Base-by-base conservation (phyloP, 1,140 invertebrate species). In the Euborellia annulipes region DNA sequence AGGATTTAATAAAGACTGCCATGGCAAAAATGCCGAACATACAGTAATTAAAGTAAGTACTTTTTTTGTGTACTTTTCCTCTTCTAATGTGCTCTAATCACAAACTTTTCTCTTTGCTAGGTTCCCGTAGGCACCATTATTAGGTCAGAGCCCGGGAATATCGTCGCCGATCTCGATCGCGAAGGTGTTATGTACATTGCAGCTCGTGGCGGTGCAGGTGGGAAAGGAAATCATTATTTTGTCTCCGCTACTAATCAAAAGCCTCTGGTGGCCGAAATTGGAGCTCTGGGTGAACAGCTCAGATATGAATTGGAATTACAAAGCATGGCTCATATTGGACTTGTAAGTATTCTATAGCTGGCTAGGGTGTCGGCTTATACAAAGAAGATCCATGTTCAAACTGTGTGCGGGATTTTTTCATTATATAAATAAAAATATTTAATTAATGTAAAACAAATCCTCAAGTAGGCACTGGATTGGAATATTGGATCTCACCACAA, bases 201-300 rank as follows among this genome's bases (percentile, higher is more conserved):
- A 9, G 92, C 94, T 9, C 63, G 90, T 55, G 95, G 95, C 2
- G 95, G 95, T 19, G 79, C 85, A 1, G 95, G 95, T 4, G 95
- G 95, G 0, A 82, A 85, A 62, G 95, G 95, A 3, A 98, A 98
- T 67, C 68, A 78, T 44, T 96, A 85, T 66, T 98, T 96, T 61
- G 69, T 82, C 17, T 79, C 81, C 0, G 79, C 85, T 55, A 75
- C 73, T 16, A 72, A 87, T 50, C 82, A 93, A 58, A 71, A 82
- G 20, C 95, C 95, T 4, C 63, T 75, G 48, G 72, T 93, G 49
- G 84, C 85, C 23, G 93, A 98, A 65, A 72, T 75, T 56, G 95
- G 95, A 1, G 94, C 82, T 0, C 27, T 55, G 8, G 95, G 94
- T 2, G 92, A 98, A 68, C 64, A 66, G 4, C 58, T 70, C 3